Evolutionary conservation across 2,113 vertebrate species (phyloP), one percentile per base, ranked within the genome.

Genomic region (Strix aluco): DNA sequence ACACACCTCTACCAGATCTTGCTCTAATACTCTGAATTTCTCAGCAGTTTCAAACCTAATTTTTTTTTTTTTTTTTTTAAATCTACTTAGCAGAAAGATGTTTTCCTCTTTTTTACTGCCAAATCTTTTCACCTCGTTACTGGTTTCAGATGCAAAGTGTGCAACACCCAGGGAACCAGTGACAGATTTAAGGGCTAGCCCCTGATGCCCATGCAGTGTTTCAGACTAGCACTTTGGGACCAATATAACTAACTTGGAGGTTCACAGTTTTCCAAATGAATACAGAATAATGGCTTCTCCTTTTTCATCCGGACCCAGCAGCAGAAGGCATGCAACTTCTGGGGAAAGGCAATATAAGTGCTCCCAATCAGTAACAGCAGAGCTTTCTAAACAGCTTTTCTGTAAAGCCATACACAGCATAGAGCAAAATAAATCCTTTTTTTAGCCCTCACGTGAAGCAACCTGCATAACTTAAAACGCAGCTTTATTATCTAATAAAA

Each of bases 151-250:
- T 71, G 55, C 49, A 25, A 87, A n/a, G 44, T 4, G n/a, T 29
- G 63, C 34, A 71, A 25, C 49, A n/a, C 65, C 52, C 51, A 59
- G 71, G 85, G 71, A 94, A 70, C 19, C 42, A 74, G 32, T 44
- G 92, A 86, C 71, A 95, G 82, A 90, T 94, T 94, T 88, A 92
- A 94, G 67, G 87, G 58, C 74, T 40, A 81, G 86, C 29, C 72
- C 65, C 71, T 40, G 67, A 81, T 57, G 59, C 55, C 63, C 6
- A 9, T 51, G 79, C 79, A 62, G 67, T 1, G 0, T 62, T 95
- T 90, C 59, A 74, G 52, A 94, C 44, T 58, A 92, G 61, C 46
- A 59, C 90, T 86, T 81, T 67, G 88, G 80, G 88, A 96, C 46
- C 82, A 80, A 63, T 90, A 29, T 66, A 62, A 80, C 80, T 78